phyloP scores from a whole-genome alignment of 2,113 vertebrate species.

The Hippoglossus stenolepis region DNA sequence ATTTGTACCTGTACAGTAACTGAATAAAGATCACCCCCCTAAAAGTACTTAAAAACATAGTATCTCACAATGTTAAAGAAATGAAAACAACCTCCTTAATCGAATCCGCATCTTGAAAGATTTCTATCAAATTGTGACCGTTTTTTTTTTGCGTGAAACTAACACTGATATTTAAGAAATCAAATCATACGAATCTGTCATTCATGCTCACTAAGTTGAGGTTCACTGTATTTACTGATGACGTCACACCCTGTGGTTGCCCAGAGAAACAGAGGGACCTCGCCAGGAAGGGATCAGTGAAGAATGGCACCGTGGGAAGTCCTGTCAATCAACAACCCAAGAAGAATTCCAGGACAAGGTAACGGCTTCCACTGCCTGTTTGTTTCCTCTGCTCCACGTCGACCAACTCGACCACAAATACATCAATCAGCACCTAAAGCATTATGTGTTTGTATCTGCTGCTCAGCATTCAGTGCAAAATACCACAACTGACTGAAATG shows the following conservation, averaged over 20 bases:
- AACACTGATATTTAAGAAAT: background rate
- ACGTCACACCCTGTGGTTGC: constrained; percentile 71
- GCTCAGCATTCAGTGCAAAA: constrained; percentile 11
- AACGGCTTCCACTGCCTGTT: constrained; percentile 44
- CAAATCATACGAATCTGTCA: background rate
- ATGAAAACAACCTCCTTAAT: no score
- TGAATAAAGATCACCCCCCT: no score
- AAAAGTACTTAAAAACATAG: no score
- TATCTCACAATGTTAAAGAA: no score
- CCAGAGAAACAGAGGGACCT: constrained; percentile 98
- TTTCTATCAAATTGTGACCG: background rate
- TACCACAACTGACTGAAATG: constrained; percentile 22
- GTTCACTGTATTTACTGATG: constrained; percentile 40
- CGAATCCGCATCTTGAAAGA: background rate
- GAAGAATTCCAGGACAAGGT: constrained; percentile 98
- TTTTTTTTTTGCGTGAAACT: background rate
- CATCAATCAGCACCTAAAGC: constrained; percentile 37
- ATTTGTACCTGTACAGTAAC: no score
- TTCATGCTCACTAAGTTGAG: background rate
- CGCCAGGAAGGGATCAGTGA: constrained; percentile 94
- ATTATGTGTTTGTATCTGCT: constrained; percentile 18
- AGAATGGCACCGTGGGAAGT: constrained; percentile 95
- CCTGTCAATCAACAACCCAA: constrained; percentile 99
- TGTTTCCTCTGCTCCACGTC: background rate
- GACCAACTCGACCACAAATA: constrained; percentile 17